phyloP scores from a whole-genome alignment of 2,888 invertebrate species.

The Drosophila prostipennis region DNA sequence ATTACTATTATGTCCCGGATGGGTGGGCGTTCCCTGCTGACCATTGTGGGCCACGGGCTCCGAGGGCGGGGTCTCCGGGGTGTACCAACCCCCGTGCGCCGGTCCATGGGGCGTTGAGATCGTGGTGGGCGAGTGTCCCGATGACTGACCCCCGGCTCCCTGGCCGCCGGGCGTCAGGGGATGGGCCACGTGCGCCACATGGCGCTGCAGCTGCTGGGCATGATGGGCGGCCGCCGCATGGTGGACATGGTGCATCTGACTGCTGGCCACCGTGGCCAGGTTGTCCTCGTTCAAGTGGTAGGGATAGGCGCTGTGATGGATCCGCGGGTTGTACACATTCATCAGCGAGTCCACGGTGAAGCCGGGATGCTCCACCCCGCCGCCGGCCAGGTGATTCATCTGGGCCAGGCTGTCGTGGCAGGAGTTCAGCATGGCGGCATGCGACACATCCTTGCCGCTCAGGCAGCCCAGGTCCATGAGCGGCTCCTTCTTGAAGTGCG shows the following conservation, averaged over 20 bases:
- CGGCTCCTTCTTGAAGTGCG: slow-evolving; percentile 84
- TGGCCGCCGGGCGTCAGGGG: slow-evolving; percentile 72
- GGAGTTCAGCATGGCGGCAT: slow-evolving; percentile 83
- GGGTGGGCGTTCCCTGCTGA: slow-evolving; percentile 56
- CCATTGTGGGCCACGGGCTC: slow-evolving; percentile 75
- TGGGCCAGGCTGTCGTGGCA: slow-evolving; percentile 84
- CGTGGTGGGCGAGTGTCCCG: slow-evolving; percentile 80
- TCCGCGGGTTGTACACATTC: slow-evolving; percentile 84
- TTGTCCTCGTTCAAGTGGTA: slow-evolving; percentile 84
- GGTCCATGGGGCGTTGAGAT: slow-evolving; percentile 82
- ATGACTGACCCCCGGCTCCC: slow-evolving; percentile 72
- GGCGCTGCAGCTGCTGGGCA: slow-evolving; percentile 73
- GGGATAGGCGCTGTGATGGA: slow-evolving; percentile 84
- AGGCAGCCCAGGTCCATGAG: slow-evolving; percentile 83
- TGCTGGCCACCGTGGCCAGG: slow-evolving; percentile 66
- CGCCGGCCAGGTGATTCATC: slow-evolving; percentile 83
- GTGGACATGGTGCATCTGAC: slow-evolving; percentile 82
- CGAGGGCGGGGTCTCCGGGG: slow-evolving; percentile 84
- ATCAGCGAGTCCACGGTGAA: slow-evolving; percentile 84
- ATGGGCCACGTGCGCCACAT: slow-evolving; percentile 77
- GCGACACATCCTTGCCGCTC: slow-evolving; percentile 80
- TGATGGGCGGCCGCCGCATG: slow-evolving; percentile 82
- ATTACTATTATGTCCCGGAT: slow-evolving; percentile 47
- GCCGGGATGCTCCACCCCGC: slow-evolving; percentile 82
- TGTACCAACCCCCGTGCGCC: slow-evolving; percentile 84